Conservation (phyloP, 2,113 vertebrate genomes). For the Pelecanoides urinatrix region DNA sequence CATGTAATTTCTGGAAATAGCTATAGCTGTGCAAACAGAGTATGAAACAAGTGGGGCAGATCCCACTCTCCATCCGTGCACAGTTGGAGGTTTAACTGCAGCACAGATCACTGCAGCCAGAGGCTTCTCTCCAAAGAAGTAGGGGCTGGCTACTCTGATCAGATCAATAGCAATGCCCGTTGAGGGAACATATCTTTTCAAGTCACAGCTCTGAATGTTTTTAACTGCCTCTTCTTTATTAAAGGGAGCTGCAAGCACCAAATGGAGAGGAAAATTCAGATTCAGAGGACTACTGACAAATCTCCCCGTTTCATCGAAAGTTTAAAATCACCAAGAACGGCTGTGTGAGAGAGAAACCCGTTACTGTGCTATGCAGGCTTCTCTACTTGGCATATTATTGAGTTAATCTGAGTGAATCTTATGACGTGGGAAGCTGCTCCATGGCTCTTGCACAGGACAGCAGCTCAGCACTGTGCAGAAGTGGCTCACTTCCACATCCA, state of each 20-base stretch:
- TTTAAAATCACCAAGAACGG: neutral
- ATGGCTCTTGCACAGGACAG: neutral
- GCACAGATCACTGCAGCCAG: neutral
- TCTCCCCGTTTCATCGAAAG: neutral
- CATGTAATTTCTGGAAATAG: neutral
- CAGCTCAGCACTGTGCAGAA: neutral
- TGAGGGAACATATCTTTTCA: neutral
- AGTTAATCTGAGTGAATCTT: neutral
- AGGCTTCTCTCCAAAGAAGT: neutral
- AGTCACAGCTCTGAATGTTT: neutral
- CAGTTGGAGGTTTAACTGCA: neutral
- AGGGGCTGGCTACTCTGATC: neutral
- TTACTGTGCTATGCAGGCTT: neutral
- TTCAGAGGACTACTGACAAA: neutral
- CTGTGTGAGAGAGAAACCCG: neutral
- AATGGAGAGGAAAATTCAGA: neutral
- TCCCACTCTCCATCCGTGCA: neutral
- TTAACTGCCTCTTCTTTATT: neutral
- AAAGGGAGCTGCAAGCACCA: neutral
- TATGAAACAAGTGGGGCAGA: neutral
- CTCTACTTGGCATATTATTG: neutral
- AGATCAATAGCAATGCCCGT: neutral
- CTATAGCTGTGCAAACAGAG: neutral
- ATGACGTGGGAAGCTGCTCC: neutral
- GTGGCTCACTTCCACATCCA: neutral